A percentile compares a stretch with the other conserved stretches of the same genome.
These are phyloP conservation scores for Siniperca chuatsi DNA, from an alignment of 2,113 vertebrate species.

Conservation along the genomic window DNA sequence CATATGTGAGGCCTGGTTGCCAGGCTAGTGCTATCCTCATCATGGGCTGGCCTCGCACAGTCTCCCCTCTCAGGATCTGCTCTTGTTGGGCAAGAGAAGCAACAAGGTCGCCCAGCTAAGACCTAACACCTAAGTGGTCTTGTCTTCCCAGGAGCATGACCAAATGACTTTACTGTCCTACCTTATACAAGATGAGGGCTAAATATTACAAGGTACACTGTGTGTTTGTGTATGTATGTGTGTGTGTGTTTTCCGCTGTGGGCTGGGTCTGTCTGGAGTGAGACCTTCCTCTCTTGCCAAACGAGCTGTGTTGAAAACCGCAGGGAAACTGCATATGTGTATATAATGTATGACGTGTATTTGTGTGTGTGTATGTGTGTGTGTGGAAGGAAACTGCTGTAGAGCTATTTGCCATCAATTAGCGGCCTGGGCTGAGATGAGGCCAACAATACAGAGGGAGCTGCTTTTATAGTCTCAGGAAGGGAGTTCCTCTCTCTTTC, in stretches of 20 bases:
- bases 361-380: slow-evolving; percentile 48
- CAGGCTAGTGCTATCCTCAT: slow-evolving; percentile 80
- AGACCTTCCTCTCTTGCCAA: slow-evolving; percentile 83
- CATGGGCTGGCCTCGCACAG: slow-evolving; percentile 54
- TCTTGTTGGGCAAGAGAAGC: slow-evolving; percentile 49
- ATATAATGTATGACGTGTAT: slow-evolving; percentile 77
- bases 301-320: slow-evolving; percentile 82
- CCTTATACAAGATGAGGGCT: slow-evolving; percentile 55
- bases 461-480: slow-evolving; percentile 65
- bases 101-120: slow-evolving; percentile 61
- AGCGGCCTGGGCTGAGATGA: slow-evolving; percentile 76
- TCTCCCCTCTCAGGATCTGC: slow-evolving; percentile 45
- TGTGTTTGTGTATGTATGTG: slow-evolving; percentile 33
- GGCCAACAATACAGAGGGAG: slow-evolving; percentile 64
- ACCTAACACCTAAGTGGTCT: slow-evolving; percentile 63
- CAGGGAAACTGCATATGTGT: slow-evolving; percentile 84
- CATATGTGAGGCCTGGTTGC: slow-evolving; percentile 84
- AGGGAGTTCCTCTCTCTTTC: slow-evolving; percentile 67
- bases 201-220: slow-evolving; percentile 65
- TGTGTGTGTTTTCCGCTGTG: slow-evolving; percentile 73
- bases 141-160: slow-evolving; percentile 60
- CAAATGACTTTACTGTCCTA: slow-evolving; percentile 69
- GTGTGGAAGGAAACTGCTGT: slow-evolving; percentile 70
- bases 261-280: slow-evolving; percentile 80
- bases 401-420: slow-evolving; percentile 85